Percentiles rank a stretch among this genome's conserved stretches.
Conservation (phyloP, 2,888 invertebrate species). For the Isotomurus palustris region DNA sequence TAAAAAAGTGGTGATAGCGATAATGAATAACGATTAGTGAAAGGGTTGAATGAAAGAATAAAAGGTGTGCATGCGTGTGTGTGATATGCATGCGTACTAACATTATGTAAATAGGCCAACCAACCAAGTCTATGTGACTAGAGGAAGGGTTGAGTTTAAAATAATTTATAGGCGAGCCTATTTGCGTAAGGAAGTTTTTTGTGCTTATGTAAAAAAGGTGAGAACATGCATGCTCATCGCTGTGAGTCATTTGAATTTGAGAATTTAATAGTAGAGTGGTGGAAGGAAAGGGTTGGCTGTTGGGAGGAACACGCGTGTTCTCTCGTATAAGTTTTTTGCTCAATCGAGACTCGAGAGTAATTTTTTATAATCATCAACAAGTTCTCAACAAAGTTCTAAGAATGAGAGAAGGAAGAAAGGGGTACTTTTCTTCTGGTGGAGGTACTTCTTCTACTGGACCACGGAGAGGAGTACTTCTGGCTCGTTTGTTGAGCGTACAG, state of each 20-base stretch:
- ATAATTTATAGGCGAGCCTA: slow-evolving; percentile 10
- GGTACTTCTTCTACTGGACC: not conserved
- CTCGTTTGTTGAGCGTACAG: too few relatives aligned
- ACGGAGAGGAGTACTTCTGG: too few relatives aligned
- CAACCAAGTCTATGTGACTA: not conserved
- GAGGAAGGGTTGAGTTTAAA: slow-evolving; percentile 21
- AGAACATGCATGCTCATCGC: slow-evolving; percentile 30
- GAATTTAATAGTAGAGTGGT: too few relatives aligned
- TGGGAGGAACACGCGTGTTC: too few relatives aligned
- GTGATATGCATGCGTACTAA: not conserved
- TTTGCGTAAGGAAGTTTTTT: slow-evolving; percentile 31
- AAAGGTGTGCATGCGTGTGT: not conserved
- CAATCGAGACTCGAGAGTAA: too few relatives aligned
- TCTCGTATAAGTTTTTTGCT: too few relatives aligned
- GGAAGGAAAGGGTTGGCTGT: not conserved
- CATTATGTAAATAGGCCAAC: not conserved
- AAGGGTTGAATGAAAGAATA: slow-evolving; percentile 1
- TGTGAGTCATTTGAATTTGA: not conserved
- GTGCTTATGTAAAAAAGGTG: slow-evolving; percentile 30
- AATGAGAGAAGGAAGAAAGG: not conserved
- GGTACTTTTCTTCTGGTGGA: too few relatives aligned
- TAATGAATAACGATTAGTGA: slow-evolving; percentile 19
- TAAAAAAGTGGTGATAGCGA: slow-evolving; percentile 2
- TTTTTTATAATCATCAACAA: too few relatives aligned
- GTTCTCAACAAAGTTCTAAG: too few relatives aligned